phyloP scores from a whole-genome alignment of 2,113 vertebrate genomes.

The Pampusana beccarii region DNA sequence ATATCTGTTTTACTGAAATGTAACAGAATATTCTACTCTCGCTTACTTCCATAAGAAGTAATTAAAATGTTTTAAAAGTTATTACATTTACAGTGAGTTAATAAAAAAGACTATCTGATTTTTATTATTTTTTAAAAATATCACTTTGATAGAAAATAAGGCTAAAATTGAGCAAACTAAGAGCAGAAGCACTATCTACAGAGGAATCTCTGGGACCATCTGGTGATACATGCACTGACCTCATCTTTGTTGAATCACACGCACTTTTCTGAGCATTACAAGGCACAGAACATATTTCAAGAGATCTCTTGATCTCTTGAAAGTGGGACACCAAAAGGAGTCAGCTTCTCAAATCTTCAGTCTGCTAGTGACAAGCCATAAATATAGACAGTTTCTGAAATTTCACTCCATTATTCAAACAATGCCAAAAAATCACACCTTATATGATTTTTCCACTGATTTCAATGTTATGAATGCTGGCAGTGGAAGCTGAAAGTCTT shows the following conservation, averaged over 20 bases:
- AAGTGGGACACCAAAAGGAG: not conserved
- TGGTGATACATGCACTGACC: not conserved
- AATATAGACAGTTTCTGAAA: not conserved
- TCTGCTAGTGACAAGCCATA: not conserved
- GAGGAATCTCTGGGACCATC: not conserved
- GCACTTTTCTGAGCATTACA: not conserved
- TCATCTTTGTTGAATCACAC: not conserved
- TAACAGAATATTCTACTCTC: not conserved
- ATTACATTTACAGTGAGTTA: not conserved
- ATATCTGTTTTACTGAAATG: not conserved
- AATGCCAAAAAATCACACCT: not conserved
- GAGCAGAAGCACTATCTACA: not conserved
- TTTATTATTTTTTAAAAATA: no score
- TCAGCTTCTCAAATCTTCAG: not conserved
- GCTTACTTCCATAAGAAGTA: not conserved
- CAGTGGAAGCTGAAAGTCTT: not conserved
- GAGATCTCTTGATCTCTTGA: not conserved
- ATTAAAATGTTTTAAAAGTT: not conserved
- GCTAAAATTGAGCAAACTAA: not conserved
- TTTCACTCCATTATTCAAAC: not conserved
- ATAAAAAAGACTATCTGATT: not conserved
- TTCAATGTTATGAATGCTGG: not conserved
- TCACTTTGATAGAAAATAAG: not conserved
- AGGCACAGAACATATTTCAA: not conserved
- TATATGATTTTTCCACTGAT: not conserved